A percentile compares a stretch with the other conserved stretches of the same genome.
Evolutionary conservation across 2,113 vertebrate species (phyloP).

Genomic region (Rhodinocichla rosea): DNA sequence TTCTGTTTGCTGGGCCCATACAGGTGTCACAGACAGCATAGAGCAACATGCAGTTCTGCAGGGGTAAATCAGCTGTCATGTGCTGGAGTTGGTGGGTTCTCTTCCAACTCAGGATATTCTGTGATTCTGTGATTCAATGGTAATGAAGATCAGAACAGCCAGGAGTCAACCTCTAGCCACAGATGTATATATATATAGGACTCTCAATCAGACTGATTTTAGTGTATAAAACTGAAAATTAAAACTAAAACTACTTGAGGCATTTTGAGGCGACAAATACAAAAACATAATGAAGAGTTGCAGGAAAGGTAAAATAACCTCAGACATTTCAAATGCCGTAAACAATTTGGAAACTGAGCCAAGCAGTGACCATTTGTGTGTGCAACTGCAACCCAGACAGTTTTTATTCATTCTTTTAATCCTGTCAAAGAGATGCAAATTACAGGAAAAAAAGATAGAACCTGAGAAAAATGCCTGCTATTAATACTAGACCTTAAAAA

Average conservation of each 20-base stretch:
- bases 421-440: neutral
- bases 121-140: neutral
- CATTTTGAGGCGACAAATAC: neutral
- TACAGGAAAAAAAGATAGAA: neutral
- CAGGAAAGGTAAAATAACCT: neutral
- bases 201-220: neutral
- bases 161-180: neutral
- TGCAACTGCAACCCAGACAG: neutral
- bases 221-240: neutral
- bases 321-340: neutral
- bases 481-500: neutral
- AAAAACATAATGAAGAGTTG: neutral
- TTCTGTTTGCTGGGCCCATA: neutral
- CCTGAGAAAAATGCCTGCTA: neutral
- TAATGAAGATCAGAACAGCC: neutral
- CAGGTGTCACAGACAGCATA: accelerated
- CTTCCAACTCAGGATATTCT: neutral
- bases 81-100: neutral
- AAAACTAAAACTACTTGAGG: neutral
- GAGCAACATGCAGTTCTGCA: neutral
- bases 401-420: neutral
- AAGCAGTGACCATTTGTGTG: neutral
- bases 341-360: neutral
- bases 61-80: neutral
- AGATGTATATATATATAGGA: neutral